Evolutionary conservation across 2,797 vertebrate genomes (phyloP).

Genomic region (Simalia tracyae): DNA sequence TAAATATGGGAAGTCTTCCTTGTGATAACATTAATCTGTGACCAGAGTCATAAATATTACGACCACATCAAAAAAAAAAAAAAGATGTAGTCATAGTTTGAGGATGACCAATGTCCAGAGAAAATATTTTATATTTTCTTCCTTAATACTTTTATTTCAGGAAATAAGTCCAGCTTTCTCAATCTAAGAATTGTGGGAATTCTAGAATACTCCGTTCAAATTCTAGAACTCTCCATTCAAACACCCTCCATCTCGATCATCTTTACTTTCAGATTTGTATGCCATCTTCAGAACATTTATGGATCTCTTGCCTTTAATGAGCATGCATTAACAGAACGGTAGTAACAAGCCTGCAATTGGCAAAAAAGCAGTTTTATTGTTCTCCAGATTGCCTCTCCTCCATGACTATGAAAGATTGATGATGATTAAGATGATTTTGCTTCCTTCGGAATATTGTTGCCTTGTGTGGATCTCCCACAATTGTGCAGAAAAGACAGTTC

Average conservation of each 20-base stretch:
- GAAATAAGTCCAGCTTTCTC: not conserved
- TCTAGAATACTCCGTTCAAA: not conserved
- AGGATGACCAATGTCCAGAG: not conserved
- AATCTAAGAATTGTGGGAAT: not conserved
- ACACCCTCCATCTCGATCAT: not conserved
- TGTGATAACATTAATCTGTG: not conserved
- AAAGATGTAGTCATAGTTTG: not conserved
- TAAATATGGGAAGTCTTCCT: not conserved
- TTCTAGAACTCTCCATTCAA: not conserved
- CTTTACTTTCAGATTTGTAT: not conserved
- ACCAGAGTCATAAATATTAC: not conserved
- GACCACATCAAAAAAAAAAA: not conserved
- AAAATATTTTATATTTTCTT: not conserved
- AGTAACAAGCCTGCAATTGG: not conserved
- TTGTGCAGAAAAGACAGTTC: too few relatives aligned
- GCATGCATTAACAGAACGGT: not conserved
- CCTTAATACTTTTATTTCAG: not conserved
- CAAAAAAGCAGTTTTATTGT: not conserved
- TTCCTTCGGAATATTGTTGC: not conserved
- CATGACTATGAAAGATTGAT: not conserved
- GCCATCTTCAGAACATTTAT: not conserved
- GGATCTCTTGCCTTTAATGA: too few relatives aligned
- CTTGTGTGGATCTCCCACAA: not conserved
- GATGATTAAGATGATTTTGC: not conserved
- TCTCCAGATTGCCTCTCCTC: not conserved